These are phyloP conservation scores for Brachyhypopomus occidentalis DNA, from an alignment of 2,113 vertebrate genomes.

Conservation along the genomic window DNA sequence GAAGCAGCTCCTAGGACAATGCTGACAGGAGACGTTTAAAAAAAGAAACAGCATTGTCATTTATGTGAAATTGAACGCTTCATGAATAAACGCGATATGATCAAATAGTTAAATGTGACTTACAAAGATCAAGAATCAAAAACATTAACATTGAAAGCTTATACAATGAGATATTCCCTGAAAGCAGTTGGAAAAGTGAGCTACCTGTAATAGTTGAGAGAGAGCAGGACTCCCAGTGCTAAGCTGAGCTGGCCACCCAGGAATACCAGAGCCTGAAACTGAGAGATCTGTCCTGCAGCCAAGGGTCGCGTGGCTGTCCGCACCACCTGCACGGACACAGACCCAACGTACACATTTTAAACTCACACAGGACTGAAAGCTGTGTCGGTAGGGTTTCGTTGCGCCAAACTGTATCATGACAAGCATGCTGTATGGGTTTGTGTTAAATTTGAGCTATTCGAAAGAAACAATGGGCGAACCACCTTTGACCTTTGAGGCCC, in stretches of 20 bases:
- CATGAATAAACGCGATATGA: background rate
- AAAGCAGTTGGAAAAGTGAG: background rate
- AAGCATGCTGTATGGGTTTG: no score
- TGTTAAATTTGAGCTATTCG: no score
- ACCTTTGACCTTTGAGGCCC: background rate
- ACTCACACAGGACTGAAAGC: background rate
- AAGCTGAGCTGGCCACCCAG: conserved; percentile 90
- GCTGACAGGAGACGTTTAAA: conserved; percentile 66
- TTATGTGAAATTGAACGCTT: background rate
- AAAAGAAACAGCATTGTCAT: background rate
- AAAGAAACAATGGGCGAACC: background rate
- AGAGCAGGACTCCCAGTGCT: conserved; percentile 86
- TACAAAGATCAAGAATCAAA: no score
- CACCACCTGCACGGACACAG: conserved; percentile 75
- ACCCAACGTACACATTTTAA: background rate
- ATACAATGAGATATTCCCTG: background rate
- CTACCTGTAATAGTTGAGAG: conserved; percentile 93
- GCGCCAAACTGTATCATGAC: no score
- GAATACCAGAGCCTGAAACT: conserved; percentile 83
- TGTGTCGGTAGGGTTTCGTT: no score
- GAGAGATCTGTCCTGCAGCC: conserved; percentile 86
- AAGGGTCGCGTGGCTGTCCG: conserved; percentile 90
- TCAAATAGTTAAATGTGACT: no score
- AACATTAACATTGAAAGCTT: background rate
- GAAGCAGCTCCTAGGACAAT: conserved; percentile 88